Percentiles rank a stretch among this genome's conserved stretches.
Evolutionary conservation across 1,140 invertebrate species (phyloP).

Genomic region (Mamestra configurata): DNA sequence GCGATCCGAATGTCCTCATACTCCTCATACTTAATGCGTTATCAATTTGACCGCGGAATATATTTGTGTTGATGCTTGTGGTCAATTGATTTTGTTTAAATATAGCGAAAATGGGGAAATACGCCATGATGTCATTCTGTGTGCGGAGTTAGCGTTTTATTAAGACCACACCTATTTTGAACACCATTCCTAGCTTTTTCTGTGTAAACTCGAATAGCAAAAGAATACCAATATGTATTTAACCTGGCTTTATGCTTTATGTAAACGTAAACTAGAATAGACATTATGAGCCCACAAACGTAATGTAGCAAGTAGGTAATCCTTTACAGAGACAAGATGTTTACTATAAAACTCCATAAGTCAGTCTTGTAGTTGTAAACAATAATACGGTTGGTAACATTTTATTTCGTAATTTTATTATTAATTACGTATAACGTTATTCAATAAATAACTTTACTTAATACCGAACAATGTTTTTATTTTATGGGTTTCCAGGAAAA

Average conservation of each 20-base stretch:
- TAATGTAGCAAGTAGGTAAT: not conserved
- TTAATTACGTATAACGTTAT: not conserved
- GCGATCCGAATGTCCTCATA: slow-evolving; percentile 7
- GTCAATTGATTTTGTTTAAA: slow-evolving; percentile 15
- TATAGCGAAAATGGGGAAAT: slow-evolving; percentile 34
- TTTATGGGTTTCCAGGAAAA: slow-evolving; percentile 29
- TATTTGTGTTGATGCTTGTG: slow-evolving; percentile 7
- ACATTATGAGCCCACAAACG: slow-evolving; percentile 7
- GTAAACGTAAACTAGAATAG: not conserved
- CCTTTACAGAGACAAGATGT: not conserved
- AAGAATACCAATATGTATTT: not conserved
- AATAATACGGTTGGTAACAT: slow-evolving; percentile 10
- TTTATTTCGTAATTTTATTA: slow-evolving; percentile 22
- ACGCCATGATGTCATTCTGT: slow-evolving; percentile 8
- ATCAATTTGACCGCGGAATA: slow-evolving; percentile 11
- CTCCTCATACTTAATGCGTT: not conserved
- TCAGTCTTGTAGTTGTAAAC: not conserved
- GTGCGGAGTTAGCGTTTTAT: not conserved
- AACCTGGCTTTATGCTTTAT: not conserved
- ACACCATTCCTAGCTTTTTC: not conserved
- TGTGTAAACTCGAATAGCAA: not conserved
- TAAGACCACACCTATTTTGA: not conserved
- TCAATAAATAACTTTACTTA: not conserved
- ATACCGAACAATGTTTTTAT: slow-evolving; percentile 9
- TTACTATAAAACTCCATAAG: not conserved